These are phyloP conservation scores for Nematostella vectensis DNA, from an alignment of 92 coral and sea anemone species.

Conservation along the genomic window DNA sequence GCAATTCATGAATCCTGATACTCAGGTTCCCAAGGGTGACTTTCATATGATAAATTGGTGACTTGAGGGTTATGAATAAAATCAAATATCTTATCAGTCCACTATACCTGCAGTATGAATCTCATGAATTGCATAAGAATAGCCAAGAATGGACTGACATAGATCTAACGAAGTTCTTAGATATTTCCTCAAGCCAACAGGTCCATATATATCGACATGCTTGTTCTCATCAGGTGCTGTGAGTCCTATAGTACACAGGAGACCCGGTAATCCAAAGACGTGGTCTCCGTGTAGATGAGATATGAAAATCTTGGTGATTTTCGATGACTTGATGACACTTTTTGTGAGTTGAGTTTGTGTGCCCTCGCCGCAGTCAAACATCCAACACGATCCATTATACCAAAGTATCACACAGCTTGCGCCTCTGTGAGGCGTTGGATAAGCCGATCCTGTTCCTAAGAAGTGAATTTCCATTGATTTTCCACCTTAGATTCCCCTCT, in stretches of 20 bases:
- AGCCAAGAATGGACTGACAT: slow-evolving; percentile 73
- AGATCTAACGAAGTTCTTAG: slow-evolving; percentile 50
- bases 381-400: slow-evolving; percentile 78
- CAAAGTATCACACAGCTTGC: slow-evolving; percentile 79
- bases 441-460: slow-evolving; percentile 87
- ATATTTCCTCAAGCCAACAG: slow-evolving; percentile 74
- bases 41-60: too few relatives aligned
- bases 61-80: too few relatives aligned
- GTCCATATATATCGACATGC: slow-evolving; percentile 78
- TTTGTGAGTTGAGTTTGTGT: slow-evolving; percentile 81
- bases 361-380: slow-evolving; percentile 99
- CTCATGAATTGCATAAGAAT: slow-evolving; percentile 72
- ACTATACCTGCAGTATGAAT: too few relatives aligned
- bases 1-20: too few relatives aligned
- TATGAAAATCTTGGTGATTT: slow-evolving; percentile 79
- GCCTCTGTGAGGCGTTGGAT: slow-evolving; percentile 76
- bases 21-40: too few relatives aligned
- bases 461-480: slow-evolving; percentile 89
- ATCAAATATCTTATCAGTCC: too few relatives aligned
- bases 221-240: slow-evolving; percentile 48
- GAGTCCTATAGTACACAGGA: slow-evolving; percentile 76
- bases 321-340: slow-evolving; percentile 72
- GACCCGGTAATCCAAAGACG: slow-evolving; percentile 87
- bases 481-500: too few relatives aligned
- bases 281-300: slow-evolving; percentile 98